Percentiles rank a stretch among this genome's conserved stretches.
Evolutionary conservation across 2,797 vertebrate genomes (phyloP).

Genomic region (Anguilla obscura): DNA sequence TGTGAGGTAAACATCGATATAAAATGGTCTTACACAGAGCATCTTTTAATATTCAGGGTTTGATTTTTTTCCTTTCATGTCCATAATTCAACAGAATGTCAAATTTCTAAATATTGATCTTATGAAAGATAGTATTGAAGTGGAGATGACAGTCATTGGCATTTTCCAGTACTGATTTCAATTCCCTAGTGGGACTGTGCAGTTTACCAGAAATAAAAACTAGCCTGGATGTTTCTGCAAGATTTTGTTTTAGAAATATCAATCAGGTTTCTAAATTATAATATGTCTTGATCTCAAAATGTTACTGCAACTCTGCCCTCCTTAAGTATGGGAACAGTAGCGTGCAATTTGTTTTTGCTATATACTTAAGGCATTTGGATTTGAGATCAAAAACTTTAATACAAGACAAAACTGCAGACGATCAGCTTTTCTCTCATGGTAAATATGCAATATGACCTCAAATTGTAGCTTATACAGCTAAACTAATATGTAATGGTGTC

Average conservation of each 20-base stretch:
- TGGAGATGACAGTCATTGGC: neutral
- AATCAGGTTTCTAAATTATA: neutral
- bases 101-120: neutral
- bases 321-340: too few relatives aligned
- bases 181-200: neutral
- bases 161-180: neutral
- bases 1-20: neutral
- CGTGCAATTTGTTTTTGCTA: too few relatives aligned
- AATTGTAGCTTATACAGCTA: too few relatives aligned
- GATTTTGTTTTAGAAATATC: neutral
- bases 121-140: too few relatives aligned
- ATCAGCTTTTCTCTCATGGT: too few relatives aligned
- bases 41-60: neutral
- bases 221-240: neutral
- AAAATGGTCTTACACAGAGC: neutral
- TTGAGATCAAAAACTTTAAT: too few relatives aligned
- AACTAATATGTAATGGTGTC: too few relatives aligned
- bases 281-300: neutral
- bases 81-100: neutral
- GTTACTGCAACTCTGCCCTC: neutral
- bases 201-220: neutral
- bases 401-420: too few relatives aligned
- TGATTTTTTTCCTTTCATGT: neutral
- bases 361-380: too few relatives aligned
- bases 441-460: too few relatives aligned